Conservation (phyloP, 2,113 vertebrate species). For the Agelaius tricolor region DNA sequence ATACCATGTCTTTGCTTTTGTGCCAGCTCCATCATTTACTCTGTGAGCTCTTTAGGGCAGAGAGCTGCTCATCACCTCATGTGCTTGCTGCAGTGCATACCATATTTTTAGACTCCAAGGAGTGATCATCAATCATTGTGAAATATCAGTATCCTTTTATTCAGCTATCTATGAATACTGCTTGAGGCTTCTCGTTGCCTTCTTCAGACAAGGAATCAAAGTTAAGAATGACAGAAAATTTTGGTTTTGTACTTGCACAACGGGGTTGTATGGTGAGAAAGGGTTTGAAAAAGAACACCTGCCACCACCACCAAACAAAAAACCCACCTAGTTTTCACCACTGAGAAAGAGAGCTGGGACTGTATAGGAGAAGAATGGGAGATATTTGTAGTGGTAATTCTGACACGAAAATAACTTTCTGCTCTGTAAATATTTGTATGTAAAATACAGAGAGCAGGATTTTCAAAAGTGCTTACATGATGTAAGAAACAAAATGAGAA, state of each 20-base stretch:
- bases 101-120: not conserved
- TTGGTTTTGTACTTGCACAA: not conserved
- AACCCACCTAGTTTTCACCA: not conserved
- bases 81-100: not conserved
- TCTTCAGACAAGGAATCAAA: not conserved
- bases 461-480: constrained; percentile 21
- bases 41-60: not conserved
- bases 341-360: not conserved
- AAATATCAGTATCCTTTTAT: not conserved
- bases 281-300: not conserved
- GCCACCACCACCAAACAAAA: not conserved
- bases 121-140: not conserved
- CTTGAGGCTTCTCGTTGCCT: not conserved
- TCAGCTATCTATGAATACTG: not conserved
- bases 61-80: not conserved
- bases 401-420: not conserved
- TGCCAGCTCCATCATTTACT: not conserved
- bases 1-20: not conserved
- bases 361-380: not conserved
- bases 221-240: not conserved
- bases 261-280: not conserved
- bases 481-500: constrained; percentile 35
- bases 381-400: not conserved
- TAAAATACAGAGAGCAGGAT: not conserved
- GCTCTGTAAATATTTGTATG: not conserved